Conservation (phyloP, 2,113 vertebrate genomes). For the Poeciliopsis prolifica region DNA sequence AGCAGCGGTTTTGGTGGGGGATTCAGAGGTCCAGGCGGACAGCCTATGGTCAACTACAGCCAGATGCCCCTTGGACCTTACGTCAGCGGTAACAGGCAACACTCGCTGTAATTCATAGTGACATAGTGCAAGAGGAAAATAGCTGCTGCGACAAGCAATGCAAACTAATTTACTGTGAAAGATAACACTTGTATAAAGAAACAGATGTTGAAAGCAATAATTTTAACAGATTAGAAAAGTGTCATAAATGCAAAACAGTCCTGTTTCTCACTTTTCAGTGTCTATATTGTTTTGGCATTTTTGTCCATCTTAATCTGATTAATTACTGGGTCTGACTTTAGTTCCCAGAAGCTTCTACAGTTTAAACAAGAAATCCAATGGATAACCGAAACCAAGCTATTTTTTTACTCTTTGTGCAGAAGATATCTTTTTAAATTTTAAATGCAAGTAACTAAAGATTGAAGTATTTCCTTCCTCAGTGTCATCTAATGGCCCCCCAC, state of each 20-base stretch:
- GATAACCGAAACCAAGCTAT: background rate
- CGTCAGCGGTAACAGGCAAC: constrained; percentile 86
- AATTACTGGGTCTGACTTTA: background rate
- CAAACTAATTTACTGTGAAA: background rate
- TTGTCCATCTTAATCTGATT: background rate
- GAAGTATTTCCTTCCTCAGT: constrained; percentile 64
- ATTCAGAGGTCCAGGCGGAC: constrained; percentile 89
- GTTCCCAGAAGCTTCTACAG: background rate
- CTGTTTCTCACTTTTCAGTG: background rate
- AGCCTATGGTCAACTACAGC: constrained; percentile 95
- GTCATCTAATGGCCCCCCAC: constrained; percentile 77
- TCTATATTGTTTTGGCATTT: background rate
- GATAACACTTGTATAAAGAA: background rate
- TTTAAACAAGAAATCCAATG: background rate
- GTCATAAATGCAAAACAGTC: background rate
- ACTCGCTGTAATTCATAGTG: background rate
- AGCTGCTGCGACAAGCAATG: background rate
- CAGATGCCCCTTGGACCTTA: constrained; percentile 99
- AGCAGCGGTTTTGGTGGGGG: constrained; percentile 87
- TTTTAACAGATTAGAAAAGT: background rate
- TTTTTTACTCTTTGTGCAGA: background rate
- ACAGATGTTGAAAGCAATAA: background rate
- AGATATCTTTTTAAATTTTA: background rate
- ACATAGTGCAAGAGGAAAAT: background rate
- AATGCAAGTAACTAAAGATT: background rate